Base-by-base conservation (phyloP, 2,888 invertebrate genomes). In the Apamea monoglypha region DNA sequence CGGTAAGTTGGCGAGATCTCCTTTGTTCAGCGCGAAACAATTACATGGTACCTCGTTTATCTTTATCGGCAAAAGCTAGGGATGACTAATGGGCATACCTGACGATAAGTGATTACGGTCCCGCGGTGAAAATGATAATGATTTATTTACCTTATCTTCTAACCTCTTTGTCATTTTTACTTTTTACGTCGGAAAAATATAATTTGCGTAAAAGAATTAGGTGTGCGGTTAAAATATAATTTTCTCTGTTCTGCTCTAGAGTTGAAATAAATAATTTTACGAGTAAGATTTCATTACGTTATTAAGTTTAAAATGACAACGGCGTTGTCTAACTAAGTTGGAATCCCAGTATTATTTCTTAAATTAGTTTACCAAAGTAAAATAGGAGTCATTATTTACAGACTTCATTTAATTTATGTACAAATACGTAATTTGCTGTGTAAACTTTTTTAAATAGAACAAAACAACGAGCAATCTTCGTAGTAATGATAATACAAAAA, bases 51-150 rank as follows among this genome's bases (percentile, higher is more conserved):
- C 47, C 76, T 79, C 80, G 63, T 83, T 83, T 76, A 78, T 81
- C 78, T 83, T 81, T 84, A 87, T 82, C 64, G 78, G 81, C 81
- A 81, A n/a, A 56, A 63, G 63, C 53, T 79, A 80, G 68, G 68
- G 68, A 81, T 82, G 77, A 80, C 63, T 77, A 82, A 81, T 75
- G 75, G 68, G 36, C 40, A 18, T 78, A 69, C 74, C 73, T 84
- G 76, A 44, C 66, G 74, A 82, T 82, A 84, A 78, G 70, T 88
- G 77, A 83, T 87, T 67, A 82, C 61, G 40, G 47, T 67, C 25
- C 50, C 56, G 56, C 44, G 29, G 40, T 67, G n/a, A 68, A 68
- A 74, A 76, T 69, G 21, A 71, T 78, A 74, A 73, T 50, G 56
- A 14, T 82, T 76, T 78, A 76, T 14, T 3, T 14, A 44, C 21